phyloP scores from a whole-genome alignment of 53 echinoderm and acorn worm species.

The Glandiceps talaboti region DNA sequence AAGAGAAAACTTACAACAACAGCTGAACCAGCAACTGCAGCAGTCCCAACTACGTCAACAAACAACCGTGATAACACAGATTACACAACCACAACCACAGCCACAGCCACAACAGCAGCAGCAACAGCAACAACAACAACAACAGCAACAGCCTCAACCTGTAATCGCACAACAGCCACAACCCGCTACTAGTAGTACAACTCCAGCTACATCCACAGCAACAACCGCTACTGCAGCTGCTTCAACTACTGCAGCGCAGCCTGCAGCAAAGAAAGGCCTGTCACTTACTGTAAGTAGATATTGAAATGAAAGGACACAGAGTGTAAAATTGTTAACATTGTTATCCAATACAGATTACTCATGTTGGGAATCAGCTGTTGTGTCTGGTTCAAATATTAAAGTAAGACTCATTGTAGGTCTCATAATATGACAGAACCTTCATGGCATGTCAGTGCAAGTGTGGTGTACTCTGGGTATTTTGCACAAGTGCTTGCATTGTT shows the following conservation, averaged over 20 bases:
- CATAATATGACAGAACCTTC: no score
- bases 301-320: no score
- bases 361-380: no score
- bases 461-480: no score
- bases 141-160: no score
- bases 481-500: no score
- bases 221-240: slow-evolving; percentile 7
- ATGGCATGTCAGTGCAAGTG: no score
- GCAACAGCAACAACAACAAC: slow-evolving; percentile 1
- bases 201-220: background rate
- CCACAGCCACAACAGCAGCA: slow-evolving; percentile 13
- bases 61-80: slow-evolving; percentile 36
- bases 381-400: no score
- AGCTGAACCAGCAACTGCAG: slow-evolving; percentile 77
- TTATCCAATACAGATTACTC: no score
- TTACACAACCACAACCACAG: slow-evolving; percentile 23
- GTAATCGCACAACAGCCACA: slow-evolving; percentile 22
- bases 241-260: slow-evolving; percentile 14
- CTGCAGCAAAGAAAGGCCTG: slow-evolving; percentile 66
- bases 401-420: no score
- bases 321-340: no score
- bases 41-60: background rate
- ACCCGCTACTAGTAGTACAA: slow-evolving; percentile 14
- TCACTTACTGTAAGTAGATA: slow-evolving; percentile 93
- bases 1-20: slow-evolving; percentile 79